phyloP scores from a whole-genome alignment of 2,797 vertebrate genomes.

The Leuciscus waleckii region DNA sequence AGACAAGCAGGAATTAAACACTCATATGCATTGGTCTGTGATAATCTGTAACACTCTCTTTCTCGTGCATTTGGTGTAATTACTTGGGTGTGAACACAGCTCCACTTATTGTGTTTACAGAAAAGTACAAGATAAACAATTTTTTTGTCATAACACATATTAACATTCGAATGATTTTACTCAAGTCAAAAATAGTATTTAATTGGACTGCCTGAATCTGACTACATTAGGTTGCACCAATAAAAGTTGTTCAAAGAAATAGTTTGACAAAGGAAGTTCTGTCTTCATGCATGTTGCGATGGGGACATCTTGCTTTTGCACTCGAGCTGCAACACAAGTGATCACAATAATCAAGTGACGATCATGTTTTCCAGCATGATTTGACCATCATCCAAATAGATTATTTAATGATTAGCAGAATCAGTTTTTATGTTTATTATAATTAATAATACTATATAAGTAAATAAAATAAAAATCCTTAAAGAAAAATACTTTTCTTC shows the following conservation, averaged over 20 bases:
- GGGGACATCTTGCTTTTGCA: not conserved
- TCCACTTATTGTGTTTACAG: not conserved
- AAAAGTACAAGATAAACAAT: not conserved
- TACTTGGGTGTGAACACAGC: conserved; percentile 2
- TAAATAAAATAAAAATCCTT: too few species aligned
- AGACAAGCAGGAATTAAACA: conserved; percentile 17
- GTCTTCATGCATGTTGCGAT: not conserved
- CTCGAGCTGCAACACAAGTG: not conserved
- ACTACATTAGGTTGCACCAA: not conserved
- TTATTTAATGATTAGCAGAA: not conserved
- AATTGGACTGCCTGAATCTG: not conserved
- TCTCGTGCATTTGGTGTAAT: not conserved
- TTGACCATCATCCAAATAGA: not conserved
- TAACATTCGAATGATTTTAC: not conserved
- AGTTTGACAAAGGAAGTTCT: too few species aligned
- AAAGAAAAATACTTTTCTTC: too few species aligned
- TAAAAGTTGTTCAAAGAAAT: not conserved
- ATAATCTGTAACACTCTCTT: conserved; percentile 3
- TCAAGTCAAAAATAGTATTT: not conserved
- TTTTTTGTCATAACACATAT: not conserved
- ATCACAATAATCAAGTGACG: too few species aligned
- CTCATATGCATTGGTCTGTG: conserved; percentile 17
- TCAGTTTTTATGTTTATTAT: too few species aligned
- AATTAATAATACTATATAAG: too few species aligned
- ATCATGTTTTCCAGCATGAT: not conserved